These are phyloP conservation scores for Gallinago jamesoni DNA, from an alignment of 2,113 vertebrate genomes.

Conservation along the genomic window DNA sequence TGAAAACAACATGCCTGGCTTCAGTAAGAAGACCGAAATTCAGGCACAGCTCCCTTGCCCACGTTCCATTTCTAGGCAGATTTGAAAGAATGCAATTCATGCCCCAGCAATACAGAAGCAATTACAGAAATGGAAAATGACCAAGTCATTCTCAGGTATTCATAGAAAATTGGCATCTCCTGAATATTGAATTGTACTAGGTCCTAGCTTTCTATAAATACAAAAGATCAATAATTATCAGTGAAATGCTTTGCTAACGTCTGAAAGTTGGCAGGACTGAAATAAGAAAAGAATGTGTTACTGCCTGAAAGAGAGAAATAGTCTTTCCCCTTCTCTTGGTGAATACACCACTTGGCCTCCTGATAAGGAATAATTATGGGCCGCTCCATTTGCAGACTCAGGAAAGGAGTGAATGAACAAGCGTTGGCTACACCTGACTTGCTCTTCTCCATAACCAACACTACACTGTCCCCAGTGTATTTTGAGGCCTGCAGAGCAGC, in stretches of 20 bases:
- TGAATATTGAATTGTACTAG: slow-evolving; percentile 48
- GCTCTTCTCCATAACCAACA: background rate
- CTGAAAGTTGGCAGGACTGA: slow-evolving; percentile 52
- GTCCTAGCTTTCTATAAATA: slow-evolving; percentile 59
- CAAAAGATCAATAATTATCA: slow-evolving; percentile 67
- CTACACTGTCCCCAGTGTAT: background rate
- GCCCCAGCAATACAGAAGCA: slow-evolving; percentile 37
- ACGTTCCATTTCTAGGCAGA: background rate
- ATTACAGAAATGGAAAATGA: slow-evolving; percentile 62
- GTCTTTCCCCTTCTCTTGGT: background rate
- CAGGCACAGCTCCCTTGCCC: background rate
- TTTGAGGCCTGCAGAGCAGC: background rate
- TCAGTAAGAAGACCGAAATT: background rate
- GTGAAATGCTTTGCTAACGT: slow-evolving; percentile 48
- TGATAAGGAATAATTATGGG: background rate
- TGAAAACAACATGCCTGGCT: background rate
- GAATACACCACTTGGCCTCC: background rate
- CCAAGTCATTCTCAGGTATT: slow-evolving; percentile 68
- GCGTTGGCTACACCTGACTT: background rate
- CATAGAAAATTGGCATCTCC: slow-evolving; percentile 65
- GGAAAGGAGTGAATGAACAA: background rate
- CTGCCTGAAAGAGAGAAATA: slow-evolving; percentile 22
- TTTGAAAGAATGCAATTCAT: slow-evolving; percentile 47
- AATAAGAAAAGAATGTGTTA: slow-evolving; percentile 18
- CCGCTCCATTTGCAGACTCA: slow-evolving; percentile 20